phyloP scores from a whole-genome alignment of 2,113 vertebrate genomes.

The Fukomys damarensis region DNA sequence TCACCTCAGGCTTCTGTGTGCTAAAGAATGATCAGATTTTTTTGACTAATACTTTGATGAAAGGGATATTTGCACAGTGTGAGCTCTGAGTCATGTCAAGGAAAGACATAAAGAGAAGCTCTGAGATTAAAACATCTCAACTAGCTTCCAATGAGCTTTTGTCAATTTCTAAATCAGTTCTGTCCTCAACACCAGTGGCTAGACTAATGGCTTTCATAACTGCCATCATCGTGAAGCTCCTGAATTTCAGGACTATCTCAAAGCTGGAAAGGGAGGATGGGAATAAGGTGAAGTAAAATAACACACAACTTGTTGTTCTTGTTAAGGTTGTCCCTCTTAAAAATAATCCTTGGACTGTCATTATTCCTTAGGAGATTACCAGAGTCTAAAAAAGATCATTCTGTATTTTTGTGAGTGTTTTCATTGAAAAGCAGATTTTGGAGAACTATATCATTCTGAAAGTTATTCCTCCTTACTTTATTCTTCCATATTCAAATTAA shows the following conservation, averaged over 20 bases:
- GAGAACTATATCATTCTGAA: background rate
- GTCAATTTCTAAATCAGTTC: background rate
- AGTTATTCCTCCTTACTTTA: background rate
- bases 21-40: background rate
- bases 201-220: background rate
- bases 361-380: background rate
- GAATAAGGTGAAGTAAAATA: background rate
- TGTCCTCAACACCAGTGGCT: background rate
- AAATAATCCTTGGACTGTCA: background rate
- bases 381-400: background rate
- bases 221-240: too few relatives aligned
- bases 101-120: background rate
- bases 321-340: background rate
- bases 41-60: background rate
- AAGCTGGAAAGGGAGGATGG: background rate
- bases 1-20: background rate
- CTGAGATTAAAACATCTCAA: background rate
- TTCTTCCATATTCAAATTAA: background rate
- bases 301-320: background rate
- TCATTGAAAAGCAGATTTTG: background rate
- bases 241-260: background rate
- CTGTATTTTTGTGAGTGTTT: background rate
- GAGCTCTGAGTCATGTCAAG: background rate
- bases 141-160: background rate
- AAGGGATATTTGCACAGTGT: background rate